phyloP scores from a whole-genome alignment of 2,888 invertebrate genomes.

The Drosophila picticornis region DNA sequence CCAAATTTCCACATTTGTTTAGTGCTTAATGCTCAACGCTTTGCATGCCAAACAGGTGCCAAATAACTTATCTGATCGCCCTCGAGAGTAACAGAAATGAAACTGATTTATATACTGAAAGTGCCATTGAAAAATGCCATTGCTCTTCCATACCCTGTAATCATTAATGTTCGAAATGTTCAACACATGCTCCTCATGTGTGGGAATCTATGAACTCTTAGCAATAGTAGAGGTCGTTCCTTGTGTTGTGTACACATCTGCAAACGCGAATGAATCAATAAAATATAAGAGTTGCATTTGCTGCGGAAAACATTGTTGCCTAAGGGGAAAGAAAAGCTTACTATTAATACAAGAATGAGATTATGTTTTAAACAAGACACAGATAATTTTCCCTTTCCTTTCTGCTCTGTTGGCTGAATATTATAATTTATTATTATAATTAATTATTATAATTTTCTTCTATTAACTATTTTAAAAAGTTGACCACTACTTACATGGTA shows the following conservation, averaged over 20 bases:
- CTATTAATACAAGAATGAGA: background rate
- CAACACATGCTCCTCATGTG: background rate
- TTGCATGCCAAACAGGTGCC: slow-evolving; percentile 78
- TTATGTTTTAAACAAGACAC: background rate
- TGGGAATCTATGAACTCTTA: background rate
- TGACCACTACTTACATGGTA: background rate
- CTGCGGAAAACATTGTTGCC: background rate
- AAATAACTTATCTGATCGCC: slow-evolving; percentile 71
- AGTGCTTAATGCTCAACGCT: slow-evolving; percentile 66
- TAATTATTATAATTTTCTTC: background rate
- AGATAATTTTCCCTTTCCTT: background rate
- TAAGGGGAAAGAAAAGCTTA: background rate
- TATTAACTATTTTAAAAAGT: background rate
- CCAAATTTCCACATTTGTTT: slow-evolving; percentile 69
- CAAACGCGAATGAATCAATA: background rate
- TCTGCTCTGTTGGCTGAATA: background rate
- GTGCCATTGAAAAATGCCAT: slow-evolving; percentile 40
- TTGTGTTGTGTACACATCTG: background rate
- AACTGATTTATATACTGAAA: slow-evolving; percentile 73
- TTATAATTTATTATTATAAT: no score
- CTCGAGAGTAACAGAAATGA: slow-evolving; percentile 38
- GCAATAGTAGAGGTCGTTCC: background rate
- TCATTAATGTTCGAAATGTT: background rate
- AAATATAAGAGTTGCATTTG: background rate
- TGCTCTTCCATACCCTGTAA: slow-evolving; percentile 12